phyloP scores from a whole-genome alignment of 1,140 invertebrate genomes.

The Aporrectodea caliginosa region DNA sequence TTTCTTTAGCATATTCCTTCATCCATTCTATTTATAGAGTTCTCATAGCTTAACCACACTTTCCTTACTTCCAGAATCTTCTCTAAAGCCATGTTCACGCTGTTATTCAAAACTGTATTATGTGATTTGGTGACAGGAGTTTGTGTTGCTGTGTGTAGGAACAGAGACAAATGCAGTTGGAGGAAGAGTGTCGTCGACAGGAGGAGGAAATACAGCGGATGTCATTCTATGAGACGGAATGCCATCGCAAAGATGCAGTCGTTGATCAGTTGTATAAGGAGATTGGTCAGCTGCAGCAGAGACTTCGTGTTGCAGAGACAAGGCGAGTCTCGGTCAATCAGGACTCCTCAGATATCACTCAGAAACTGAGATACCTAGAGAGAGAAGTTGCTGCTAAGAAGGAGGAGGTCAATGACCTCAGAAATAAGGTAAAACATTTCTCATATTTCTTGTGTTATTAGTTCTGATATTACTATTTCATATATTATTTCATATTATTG shows the following conservation, averaged over 20 bases:
- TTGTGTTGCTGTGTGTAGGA: too few species aligned
- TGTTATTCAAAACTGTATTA: too few species aligned
- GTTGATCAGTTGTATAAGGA: slow-evolving; percentile 45
- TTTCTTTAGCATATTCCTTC: too few species aligned
- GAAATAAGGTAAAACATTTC: slow-evolving; percentile 55
- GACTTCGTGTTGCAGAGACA: neutral
- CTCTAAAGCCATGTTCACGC: too few species aligned
- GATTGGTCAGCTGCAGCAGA: slow-evolving; percentile 40
- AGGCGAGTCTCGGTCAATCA: neutral
- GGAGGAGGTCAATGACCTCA: slow-evolving; percentile 41
- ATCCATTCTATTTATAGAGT: too few species aligned
- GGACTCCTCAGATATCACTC: slow-evolving; percentile 42
- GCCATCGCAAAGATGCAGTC: slow-evolving; percentile 45
- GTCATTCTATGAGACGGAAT: slow-evolving; percentile 43
- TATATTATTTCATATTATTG: too few species aligned
- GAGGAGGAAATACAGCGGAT: slow-evolving; percentile 41
- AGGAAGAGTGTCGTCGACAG: slow-evolving; percentile 30
- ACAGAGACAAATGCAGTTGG: slow-evolving; percentile 26
- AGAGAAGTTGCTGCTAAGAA: slow-evolving; percentile 45
- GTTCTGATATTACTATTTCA: too few species aligned
- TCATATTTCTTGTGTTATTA: too few species aligned
- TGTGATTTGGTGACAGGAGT: too few species aligned
- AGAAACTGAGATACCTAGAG: slow-evolving; percentile 45
- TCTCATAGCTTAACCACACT: too few species aligned
- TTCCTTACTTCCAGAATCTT: too few species aligned